These are phyloP conservation scores for Lordiphosa collinella DNA, from an alignment of 1,140 invertebrate genomes.

Conservation along the genomic window DNA sequence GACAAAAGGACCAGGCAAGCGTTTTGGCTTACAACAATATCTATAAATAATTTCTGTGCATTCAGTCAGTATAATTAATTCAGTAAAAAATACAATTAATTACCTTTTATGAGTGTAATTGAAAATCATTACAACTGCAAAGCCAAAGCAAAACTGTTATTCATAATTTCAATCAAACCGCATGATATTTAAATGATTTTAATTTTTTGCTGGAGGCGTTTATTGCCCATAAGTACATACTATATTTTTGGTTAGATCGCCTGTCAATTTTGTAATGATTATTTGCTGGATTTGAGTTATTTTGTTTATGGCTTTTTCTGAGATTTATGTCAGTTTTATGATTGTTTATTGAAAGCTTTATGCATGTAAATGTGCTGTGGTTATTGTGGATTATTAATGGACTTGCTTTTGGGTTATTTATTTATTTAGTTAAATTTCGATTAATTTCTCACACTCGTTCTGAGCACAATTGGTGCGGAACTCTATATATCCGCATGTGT, in stretches of 20 bases:
- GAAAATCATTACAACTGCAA: slow-evolving; percentile 28
- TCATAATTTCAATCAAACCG: slow-evolving; percentile 23
- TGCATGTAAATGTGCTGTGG: too few relatives aligned
- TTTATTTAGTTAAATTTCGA: slow-evolving; percentile 1
- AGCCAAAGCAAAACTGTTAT: not conserved
- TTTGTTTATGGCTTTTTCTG: slow-evolving; percentile 17
- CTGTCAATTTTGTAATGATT: slow-evolving; percentile 18
- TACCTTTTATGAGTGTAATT: slow-evolving; percentile 37
- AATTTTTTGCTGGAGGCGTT: slow-evolving; percentile 20
- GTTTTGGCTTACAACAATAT: slow-evolving; percentile 9
- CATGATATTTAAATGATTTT: not conserved
- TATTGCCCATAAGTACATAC: not conserved
- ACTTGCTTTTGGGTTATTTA: slow-evolving; percentile 5
- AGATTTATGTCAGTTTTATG: slow-evolving; percentile 31
- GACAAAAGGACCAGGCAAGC: slow-evolving; percentile 16
- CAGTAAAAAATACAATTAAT: slow-evolving; percentile 43
- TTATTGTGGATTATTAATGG: slow-evolving; percentile 14
- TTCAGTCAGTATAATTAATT: slow-evolving; percentile 46
- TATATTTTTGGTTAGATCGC: slow-evolving; percentile 22
- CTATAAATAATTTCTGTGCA: slow-evolving; percentile 29
- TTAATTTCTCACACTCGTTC: not conserved
- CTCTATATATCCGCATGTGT: slow-evolving; percentile 13
- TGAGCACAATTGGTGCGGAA: slow-evolving; percentile 37
- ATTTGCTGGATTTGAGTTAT: slow-evolving; percentile 24
- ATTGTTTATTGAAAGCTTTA: not conserved